A percentile compares a stretch with the other conserved stretches of the same genome.
Evolutionary conservation across 2,888 invertebrate genomes (phyloP).

Genomic region (Flexamia atlantica): DNA sequence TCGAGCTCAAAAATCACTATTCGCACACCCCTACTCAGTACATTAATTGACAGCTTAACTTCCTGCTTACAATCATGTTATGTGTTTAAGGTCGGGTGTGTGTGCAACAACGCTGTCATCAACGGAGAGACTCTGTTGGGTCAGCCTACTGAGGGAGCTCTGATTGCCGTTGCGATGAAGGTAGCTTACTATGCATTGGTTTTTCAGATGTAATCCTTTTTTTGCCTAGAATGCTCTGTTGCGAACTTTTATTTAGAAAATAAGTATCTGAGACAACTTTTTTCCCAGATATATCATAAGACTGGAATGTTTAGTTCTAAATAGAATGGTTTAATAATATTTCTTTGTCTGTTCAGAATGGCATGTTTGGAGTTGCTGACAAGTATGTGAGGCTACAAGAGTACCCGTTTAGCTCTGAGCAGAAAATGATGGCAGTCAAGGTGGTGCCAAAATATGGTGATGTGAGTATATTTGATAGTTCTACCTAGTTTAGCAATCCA

Average conservation of each 20-base stretch:
- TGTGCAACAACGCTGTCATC: slow-evolving; percentile 97
- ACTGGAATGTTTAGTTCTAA: too few relatives aligned
- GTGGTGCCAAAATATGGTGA: slow-evolving; percentile 89
- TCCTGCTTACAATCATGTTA: slow-evolving; percentile 47
- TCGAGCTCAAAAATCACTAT: too few relatives aligned
- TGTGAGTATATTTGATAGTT: slow-evolving; percentile 72
- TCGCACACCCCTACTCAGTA: too few relatives aligned
- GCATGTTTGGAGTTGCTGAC: slow-evolving; percentile 88
- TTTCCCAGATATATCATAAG: too few relatives aligned
- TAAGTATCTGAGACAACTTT: too few relatives aligned
- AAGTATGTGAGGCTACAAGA: slow-evolving; percentile 93
- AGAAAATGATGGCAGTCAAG: slow-evolving; percentile 99
- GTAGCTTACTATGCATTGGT: slow-evolving; percentile 72
- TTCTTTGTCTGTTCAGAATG: slow-evolving; percentile 77
- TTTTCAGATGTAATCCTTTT: too few relatives aligned
- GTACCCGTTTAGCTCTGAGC: slow-evolving; percentile 98
- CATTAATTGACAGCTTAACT: too few relatives aligned
- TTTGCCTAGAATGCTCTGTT: too few relatives aligned
- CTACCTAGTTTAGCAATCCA: too few relatives aligned
- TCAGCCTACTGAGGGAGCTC: slow-evolving; percentile 98
- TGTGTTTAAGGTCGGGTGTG: slow-evolving; percentile 82
- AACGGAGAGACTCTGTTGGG: slow-evolving; percentile 91
- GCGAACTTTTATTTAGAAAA: too few relatives aligned
- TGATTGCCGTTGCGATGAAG: slow-evolving; percentile 95
- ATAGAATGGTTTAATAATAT: not conserved